Evolutionary conservation across 2,888 invertebrate species (phyloP), one percentile per base, ranked within the genome.

Genomic region (Pantelozetes paolii): DNA sequence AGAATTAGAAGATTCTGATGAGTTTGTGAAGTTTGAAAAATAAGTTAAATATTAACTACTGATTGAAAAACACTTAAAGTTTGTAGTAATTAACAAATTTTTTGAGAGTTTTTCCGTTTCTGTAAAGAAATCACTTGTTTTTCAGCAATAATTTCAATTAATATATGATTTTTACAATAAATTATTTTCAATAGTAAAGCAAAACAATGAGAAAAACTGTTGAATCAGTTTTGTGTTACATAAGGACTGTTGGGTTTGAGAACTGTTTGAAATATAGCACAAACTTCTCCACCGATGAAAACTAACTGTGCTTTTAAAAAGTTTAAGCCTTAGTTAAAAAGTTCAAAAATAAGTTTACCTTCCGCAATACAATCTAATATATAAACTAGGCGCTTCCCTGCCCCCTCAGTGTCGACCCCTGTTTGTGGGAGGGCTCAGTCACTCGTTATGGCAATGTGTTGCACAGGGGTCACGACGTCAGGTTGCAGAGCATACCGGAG

Each of bases 311-410:
- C 9, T 62, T 62, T 62, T 32, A 26, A 62, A 62, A 62, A 62
- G 20, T 32, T 62, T 62, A 20, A 32, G 62, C 54, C n/a, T 62
- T 62, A 62, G 62, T 62, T 62, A 62, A 42, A 64, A 64, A 67
- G 67, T 67, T 67, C 67, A 67, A 67, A 67, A 67, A 42, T 64
- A 64, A 42, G 42, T 67, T 62, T 67, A 67, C 67, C 67, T 67
- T 67, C 67, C 67, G 67, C 42, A 67, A 67, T 67, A 42, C 42
- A 23, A 32, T 42, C 23, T 23, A 23, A 67, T 67, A 67, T 67
- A 67, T 67, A 67, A 67, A 67, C 40, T 67, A 42, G 67, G 40
- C 8, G 20, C 67, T 40, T 42, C 42, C 2, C 8, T 42, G 9
- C 40, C 42, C 20, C 30, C 62, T 6, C n/a, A 1, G 13, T 62